These are phyloP conservation scores for Neodiprion lecontei DNA, from an alignment of 1,140 invertebrate genomes.

Conservation along the genomic window DNA sequence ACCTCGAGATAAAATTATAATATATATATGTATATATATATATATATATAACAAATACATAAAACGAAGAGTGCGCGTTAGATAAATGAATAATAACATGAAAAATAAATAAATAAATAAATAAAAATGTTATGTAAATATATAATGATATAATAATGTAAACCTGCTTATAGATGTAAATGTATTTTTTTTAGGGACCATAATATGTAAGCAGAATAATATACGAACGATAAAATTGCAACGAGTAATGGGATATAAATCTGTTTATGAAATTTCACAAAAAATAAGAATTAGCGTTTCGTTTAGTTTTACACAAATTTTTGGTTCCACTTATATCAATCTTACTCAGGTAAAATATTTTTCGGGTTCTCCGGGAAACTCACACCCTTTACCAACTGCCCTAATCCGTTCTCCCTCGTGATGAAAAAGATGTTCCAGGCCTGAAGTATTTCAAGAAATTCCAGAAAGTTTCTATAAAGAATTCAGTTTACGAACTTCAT, in stretches of 20 bases:
- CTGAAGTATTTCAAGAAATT: no score
- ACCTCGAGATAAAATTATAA: not conserved
- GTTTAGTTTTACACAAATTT: no score
- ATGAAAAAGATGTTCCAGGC: no score
- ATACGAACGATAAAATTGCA: conserved; percentile 9
- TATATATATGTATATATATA: not conserved
- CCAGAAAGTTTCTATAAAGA: no score
- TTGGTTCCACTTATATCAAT: no score
- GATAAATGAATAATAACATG: not conserved
- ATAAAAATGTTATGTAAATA: conserved; percentile 44
- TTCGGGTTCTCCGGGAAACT: no score
- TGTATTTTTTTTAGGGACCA: conserved; percentile 58
- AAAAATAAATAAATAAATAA: not conserved
- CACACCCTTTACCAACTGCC: no score
- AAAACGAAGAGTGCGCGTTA: not conserved
- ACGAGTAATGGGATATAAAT: not conserved
- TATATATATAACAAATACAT: not conserved
- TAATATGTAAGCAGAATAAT: conserved; percentile 28
- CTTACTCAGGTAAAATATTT: no score
- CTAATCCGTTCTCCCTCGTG: no score
- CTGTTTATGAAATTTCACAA: conserved; percentile 7
- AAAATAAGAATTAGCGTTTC: not conserved
- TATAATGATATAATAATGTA: conserved; percentile 41
- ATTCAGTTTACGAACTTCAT: no score
- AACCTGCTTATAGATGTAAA: conserved; percentile 54